A percentile compares a stretch with the other conserved stretches of the same genome.
These are phyloP conservation scores for Netelia melanura DNA, from an alignment of 2,888 invertebrate genomes.

Conservation along the genomic window DNA sequence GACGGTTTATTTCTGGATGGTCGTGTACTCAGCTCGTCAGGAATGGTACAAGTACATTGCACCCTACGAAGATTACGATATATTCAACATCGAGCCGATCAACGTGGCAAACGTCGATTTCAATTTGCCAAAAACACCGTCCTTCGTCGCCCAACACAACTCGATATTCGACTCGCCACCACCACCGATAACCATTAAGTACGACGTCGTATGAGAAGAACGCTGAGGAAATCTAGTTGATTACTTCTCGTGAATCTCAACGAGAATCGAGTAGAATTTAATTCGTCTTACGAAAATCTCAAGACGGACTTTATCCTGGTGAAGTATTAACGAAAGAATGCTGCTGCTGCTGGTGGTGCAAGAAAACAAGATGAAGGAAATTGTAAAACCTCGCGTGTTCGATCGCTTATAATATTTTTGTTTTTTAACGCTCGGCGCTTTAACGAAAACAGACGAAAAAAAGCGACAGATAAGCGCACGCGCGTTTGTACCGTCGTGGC, in stretches of 20 bases:
- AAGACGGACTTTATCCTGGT: slow-evolving; percentile 11
- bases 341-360: neutral
- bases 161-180: slow-evolving; percentile 74
- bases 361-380: neutral
- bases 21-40: slow-evolving; percentile 79
- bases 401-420: slow-evolving; percentile 4
- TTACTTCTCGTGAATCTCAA: neutral
- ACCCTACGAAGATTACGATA: slow-evolving; percentile 47
- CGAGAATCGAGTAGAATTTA: slow-evolving; percentile 5
- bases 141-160: slow-evolving; percentile 76
- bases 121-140: slow-evolving; percentile 80
- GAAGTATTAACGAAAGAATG: slow-evolving; percentile 1
- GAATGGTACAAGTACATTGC: slow-evolving; percentile 73
- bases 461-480: neutral
- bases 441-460: slow-evolving; percentile 8
- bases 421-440: slow-evolving; percentile 37
- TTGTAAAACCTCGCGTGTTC: neutral
- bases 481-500: too few species aligned
- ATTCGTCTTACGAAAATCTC: slow-evolving; percentile 8
- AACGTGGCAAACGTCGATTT: slow-evolving; percentile 64
- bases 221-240: neutral
- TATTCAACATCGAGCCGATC: slow-evolving; percentile 45
- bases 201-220: slow-evolving; percentile 64
- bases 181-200: slow-evolving; percentile 68
- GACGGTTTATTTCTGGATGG: slow-evolving; percentile 80